phyloP scores from a whole-genome alignment of 1,140 invertebrate species.

The Maconellicoccus hirsutus region DNA sequence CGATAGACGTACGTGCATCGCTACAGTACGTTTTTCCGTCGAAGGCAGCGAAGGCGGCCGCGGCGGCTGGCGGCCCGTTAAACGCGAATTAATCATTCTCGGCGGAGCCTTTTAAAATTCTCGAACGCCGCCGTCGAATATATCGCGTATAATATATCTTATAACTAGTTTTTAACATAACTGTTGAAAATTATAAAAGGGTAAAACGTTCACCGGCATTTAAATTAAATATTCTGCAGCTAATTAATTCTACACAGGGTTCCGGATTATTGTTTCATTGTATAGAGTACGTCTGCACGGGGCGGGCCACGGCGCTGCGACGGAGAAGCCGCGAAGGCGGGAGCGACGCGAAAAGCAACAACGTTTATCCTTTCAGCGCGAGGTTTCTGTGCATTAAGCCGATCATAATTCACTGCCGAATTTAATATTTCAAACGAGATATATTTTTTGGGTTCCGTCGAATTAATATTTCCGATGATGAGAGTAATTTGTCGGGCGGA shows the following conservation, averaged over 20 bases:
- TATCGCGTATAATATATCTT: background rate
- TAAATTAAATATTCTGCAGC: conserved; percentile 4
- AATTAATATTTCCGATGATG: background rate
- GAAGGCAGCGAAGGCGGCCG: no score
- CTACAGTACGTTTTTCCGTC: no score
- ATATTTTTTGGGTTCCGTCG: background rate
- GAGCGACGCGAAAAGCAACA: background rate
- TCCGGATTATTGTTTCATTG: background rate
- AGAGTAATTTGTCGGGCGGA: background rate
- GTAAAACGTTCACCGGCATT: conserved; percentile 7
- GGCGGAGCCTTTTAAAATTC: background rate
- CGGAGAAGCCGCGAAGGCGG: background rate
- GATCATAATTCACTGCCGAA: conserved; percentile 3
- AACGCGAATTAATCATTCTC: background rate
- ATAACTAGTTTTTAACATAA: background rate
- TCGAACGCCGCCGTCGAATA: background rate
- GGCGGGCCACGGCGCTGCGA: background rate
- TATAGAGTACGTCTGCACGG: background rate
- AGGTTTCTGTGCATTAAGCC: background rate
- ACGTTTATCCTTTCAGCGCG: no score
- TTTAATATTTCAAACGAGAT: conserved; percentile 1
- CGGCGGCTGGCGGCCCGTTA: background rate
- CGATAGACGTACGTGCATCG: no score
- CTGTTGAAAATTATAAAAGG: background rate
- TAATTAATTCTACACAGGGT: conserved; percentile 9